Evolutionary conservation across 2,113 vertebrate species (phyloP).

Genomic region (Peromyscus polionotus): DNA sequence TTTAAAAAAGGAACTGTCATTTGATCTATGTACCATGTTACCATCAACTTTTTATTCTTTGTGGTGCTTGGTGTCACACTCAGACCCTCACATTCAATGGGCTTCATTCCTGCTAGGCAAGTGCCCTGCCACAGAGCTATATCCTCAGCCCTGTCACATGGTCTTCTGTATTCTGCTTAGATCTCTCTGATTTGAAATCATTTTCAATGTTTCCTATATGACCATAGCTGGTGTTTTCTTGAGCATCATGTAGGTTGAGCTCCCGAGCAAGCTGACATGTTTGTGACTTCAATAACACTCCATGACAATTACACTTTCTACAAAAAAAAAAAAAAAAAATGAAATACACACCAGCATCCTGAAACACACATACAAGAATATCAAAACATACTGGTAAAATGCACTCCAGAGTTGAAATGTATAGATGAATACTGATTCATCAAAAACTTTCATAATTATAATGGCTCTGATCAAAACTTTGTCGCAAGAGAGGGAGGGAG

Average conservation of each 20-base stretch:
- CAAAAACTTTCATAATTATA: slow-evolving; percentile 11
- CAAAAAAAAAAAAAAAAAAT: neutral
- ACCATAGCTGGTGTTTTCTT: neutral
- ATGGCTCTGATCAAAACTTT: neutral
- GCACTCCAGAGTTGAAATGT: neutral
- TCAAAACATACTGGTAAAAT: slow-evolving; percentile 29
- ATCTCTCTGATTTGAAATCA: slow-evolving; percentile 14
- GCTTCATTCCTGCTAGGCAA: neutral
- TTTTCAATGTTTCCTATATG: neutral
- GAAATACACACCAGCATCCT: neutral
- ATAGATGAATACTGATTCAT: neutral
- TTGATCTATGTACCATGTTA: neutral
- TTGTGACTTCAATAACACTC: slow-evolving; percentile 2
- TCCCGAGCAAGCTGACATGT: neutral
- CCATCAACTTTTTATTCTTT: neutral
- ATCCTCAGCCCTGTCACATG: neutral
- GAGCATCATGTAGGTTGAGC: neutral
- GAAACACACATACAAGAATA: neutral
- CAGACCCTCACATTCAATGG: neutral
- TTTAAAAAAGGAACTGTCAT: neutral
- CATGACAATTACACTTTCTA: neutral
- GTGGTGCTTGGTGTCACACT: neutral
- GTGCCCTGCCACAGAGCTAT: no score
- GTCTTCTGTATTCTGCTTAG: neutral
- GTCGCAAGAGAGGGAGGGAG: neutral